These are phyloP conservation scores for Tupiocoris notatus DNA, from an alignment of 2,888 invertebrate species.

Conservation along the genomic window DNA sequence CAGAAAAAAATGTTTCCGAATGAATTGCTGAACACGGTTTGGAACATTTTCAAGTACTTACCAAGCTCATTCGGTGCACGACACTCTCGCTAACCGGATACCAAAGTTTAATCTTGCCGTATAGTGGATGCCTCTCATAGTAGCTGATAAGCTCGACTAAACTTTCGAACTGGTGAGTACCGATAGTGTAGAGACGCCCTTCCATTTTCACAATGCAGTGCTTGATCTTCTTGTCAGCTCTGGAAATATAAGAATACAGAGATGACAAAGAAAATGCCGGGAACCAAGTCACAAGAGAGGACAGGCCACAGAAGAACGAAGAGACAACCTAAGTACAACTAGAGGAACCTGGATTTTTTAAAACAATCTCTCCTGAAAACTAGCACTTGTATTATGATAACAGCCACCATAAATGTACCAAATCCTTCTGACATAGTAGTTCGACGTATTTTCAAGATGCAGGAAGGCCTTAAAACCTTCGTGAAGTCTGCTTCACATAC, in stretches of 20 bases:
- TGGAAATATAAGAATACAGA: constrained; percentile 55
- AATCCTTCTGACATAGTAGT: too few relatives aligned
- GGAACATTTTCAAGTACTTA: constrained; percentile 55
- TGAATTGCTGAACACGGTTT: background rate
- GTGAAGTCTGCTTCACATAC: too few relatives aligned
- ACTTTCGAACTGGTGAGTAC: constrained; percentile 90
- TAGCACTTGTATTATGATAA: too few relatives aligned
- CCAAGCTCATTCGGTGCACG: constrained; percentile 63
- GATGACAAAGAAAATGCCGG: too few relatives aligned
- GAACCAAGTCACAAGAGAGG: too few relatives aligned
- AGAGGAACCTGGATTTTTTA: too few relatives aligned
- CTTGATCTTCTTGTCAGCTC: constrained; percentile 90
- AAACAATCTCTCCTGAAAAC: too few relatives aligned
- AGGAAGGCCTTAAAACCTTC: too few relatives aligned
- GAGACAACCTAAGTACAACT: too few relatives aligned
- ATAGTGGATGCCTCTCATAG: constrained; percentile 87
- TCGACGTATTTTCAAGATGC: too few relatives aligned
- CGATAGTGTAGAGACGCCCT: constrained; percentile 85
- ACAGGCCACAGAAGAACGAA: too few relatives aligned
- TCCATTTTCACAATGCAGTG: constrained; percentile 94
- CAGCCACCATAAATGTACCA: too few relatives aligned
- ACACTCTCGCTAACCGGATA: constrained; percentile 79
- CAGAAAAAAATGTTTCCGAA: background rate
- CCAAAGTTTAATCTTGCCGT: constrained; percentile 83
- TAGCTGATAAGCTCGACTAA: constrained; percentile 90